Conservation (phyloP, 2,797 vertebrate genomes). For the Peromyscus melanophrys region DNA sequence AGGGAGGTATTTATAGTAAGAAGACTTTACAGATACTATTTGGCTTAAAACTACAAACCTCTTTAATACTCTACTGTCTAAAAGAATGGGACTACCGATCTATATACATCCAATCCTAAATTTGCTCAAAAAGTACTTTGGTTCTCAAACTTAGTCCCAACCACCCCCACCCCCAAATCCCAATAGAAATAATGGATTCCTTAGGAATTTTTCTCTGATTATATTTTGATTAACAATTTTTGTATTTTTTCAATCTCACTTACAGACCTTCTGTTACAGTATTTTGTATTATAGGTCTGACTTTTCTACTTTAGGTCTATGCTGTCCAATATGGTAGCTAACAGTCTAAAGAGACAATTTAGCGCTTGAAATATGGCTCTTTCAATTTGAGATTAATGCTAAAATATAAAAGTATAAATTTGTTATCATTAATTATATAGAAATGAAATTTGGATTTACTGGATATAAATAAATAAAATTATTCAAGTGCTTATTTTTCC, state of each 20-base stretch:
- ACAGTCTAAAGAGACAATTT: background rate
- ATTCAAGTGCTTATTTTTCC: slow-evolving; percentile 7
- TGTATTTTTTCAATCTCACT: slow-evolving; percentile 6
- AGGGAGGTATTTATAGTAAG: background rate
- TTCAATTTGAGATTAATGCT: background rate
- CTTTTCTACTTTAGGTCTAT: background rate
- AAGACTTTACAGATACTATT: background rate
- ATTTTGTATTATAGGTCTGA: slow-evolving; percentile 11
- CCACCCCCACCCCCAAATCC: background rate
- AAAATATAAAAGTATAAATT: slow-evolving; percentile 29
- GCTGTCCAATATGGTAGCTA: background rate
- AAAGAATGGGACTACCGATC: background rate
- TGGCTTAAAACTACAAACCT: background rate
- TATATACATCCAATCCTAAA: background rate
- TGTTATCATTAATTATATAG: slow-evolving; percentile 7
- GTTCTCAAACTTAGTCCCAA: slow-evolving; percentile 25
- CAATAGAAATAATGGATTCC: background rate
- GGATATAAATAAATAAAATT: slow-evolving; percentile 20
- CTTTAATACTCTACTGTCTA: slow-evolving; percentile 48
- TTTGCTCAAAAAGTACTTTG: slow-evolving; percentile 41
- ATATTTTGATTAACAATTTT: background rate
- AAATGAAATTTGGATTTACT: slow-evolving; percentile 12
- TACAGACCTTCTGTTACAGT: background rate
- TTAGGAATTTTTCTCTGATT: slow-evolving; percentile 31
- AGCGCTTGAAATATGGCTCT: background rate